Evolutionary conservation across 2,888 invertebrate genomes (phyloP), one percentile per base, ranked within the genome.

Genomic region (Calameuta filiformis): DNA sequence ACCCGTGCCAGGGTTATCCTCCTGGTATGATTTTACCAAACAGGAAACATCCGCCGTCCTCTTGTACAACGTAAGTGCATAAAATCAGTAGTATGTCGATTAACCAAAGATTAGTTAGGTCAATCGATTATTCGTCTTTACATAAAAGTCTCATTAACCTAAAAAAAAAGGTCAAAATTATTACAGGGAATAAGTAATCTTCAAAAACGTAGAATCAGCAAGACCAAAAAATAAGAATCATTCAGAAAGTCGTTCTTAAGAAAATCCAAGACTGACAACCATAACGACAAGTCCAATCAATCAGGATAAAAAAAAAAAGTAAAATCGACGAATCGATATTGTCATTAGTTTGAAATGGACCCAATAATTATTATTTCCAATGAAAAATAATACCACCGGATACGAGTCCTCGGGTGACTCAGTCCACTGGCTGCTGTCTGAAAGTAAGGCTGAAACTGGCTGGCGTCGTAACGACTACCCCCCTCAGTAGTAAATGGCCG

Each of bases 361-460:
- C 56, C 56, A 56, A 75, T 73, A 73, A 78, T 78, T 76, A 78
- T 76, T 78, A 78, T 76, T 76, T 35, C 15, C 31, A 76, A 76
- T 76, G 76, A 78, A 76, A 78, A 78, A 78, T 78, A 76, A 76
- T 76, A 76, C 76, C 56, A 30, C 78, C 78, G 76, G 78, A 78
- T 75, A 76, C 76, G 73, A 78, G 76, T 56, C 56, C 56, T 56
- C 23, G 78, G 76, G 78, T 78, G 78, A 78, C 78, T 78, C 78
- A 78, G 78, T 75, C 78, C 33, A 73, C 78, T 35, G 73, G 69
- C 73, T 35, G n/a, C 56, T 69, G 34, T 35, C 35, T 69, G 75
- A 75, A 76, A 74, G 76, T 79, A 76, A 73, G 80, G 79, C 85
- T 80, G 83, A 79, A 83, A 85, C 83, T 85, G 85, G 81, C 79